Percentiles rank a stretch among this genome's conserved stretches.
Evolutionary conservation across 1,140 invertebrate species (phyloP).

Genomic region (Parasteatoda tepidariorum): DNA sequence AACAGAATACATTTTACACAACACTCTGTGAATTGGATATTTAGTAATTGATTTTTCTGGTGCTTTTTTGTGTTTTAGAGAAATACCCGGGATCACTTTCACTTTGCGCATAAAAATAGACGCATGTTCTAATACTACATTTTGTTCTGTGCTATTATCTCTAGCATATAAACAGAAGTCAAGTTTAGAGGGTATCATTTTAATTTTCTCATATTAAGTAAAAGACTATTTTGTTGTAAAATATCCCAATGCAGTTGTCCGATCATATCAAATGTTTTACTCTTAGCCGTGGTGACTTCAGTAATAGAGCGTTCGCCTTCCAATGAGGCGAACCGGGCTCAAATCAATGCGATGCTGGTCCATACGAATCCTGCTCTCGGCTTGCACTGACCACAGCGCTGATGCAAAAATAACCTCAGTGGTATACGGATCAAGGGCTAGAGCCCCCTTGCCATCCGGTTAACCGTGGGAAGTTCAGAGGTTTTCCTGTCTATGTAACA

Average conservation of each 20-base stretch:
- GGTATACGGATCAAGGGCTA: too few relatives aligned
- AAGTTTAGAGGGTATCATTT: not conserved
- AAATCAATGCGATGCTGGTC: not conserved
- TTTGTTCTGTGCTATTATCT: not conserved
- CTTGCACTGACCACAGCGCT: too few relatives aligned
- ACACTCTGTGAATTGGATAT: not conserved
- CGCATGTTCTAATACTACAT: slow-evolving; percentile 15
- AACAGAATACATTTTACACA: slow-evolving; percentile 11
- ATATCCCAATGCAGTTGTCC: not conserved
- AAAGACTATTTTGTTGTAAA: not conserved
- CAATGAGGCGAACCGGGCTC: too few relatives aligned
- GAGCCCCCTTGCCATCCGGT: too few relatives aligned
- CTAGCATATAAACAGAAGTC: not conserved
- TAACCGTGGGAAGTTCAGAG: too few relatives aligned
- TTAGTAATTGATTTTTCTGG: not conserved
- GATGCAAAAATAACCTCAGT: too few relatives aligned
- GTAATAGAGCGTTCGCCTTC: too few relatives aligned
- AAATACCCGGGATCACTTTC: slow-evolving; percentile 18
- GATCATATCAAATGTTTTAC: slow-evolving; percentile 13
- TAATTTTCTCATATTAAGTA: slow-evolving; percentile 25
- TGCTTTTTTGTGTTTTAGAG: not conserved
- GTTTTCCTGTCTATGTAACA: too few relatives aligned
- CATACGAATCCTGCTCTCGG: too few relatives aligned
- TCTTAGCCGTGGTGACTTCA: not conserved
- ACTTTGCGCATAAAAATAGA: slow-evolving; percentile 25